Evolutionary conservation across 2,797 vertebrate genomes (phyloP).

Genomic region (Cyprinella venusta): DNA sequence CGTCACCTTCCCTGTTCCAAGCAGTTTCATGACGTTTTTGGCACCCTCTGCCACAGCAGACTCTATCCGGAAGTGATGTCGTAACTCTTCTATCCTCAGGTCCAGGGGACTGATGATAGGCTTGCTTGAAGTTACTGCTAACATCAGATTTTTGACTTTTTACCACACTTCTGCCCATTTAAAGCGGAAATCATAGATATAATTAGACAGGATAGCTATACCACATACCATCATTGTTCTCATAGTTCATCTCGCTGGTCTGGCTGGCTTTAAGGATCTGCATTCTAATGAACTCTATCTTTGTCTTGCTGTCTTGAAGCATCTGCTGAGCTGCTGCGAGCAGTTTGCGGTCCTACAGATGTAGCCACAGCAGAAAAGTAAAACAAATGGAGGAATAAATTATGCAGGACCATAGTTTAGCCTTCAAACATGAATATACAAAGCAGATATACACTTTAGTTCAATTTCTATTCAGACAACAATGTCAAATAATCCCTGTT

Average conservation of each 20-base stretch:
- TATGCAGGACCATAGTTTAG: background rate
- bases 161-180: slow-evolving; percentile 6
- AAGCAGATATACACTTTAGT: background rate
- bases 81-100: slow-evolving; percentile 86
- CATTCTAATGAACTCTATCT: slow-evolving; percentile 99
- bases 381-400: slow-evolving; percentile 6
- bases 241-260: slow-evolving; percentile 92
- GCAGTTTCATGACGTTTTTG: slow-evolving; percentile 90
- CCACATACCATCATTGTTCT: slow-evolving; percentile 85
- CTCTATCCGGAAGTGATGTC: slow-evolving; percentile 89
- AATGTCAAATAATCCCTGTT: background rate
- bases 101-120: slow-evolving; percentile 89
- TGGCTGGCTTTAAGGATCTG: slow-evolving; percentile 98
- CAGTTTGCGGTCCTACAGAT: slow-evolving; percentile 91
- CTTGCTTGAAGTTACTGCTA: slow-evolving; percentile 71
- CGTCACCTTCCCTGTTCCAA: slow-evolving; percentile 87
- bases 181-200: background rate
- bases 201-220: slow-evolving; percentile 13
- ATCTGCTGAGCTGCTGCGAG: slow-evolving; percentile 96
- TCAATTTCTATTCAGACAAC: background rate
- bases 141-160: slow-evolving; percentile 5
- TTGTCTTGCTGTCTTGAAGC: slow-evolving; percentile 98
- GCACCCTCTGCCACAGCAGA: slow-evolving; percentile 89
- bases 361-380: slow-evolving; percentile 37
- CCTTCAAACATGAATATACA: background rate